These are phyloP conservation scores for Mustelus asterias DNA, from an alignment of 2,113 vertebrate genomes.

Conservation along the genomic window DNA sequence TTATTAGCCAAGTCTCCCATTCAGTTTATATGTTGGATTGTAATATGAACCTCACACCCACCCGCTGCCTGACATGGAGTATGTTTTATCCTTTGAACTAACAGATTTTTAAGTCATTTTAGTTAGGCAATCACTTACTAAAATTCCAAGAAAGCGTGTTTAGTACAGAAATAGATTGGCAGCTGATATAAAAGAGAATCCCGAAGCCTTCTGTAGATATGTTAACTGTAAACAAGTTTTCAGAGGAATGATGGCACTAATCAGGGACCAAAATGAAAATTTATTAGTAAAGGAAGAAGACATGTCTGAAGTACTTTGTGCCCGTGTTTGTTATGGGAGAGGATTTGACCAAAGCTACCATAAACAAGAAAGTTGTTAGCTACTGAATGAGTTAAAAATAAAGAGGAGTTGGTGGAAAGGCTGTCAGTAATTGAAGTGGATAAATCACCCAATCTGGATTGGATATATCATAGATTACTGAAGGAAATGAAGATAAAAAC, in stretches of 20 bases:
- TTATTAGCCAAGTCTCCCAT: neutral
- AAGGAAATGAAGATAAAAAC: neutral
- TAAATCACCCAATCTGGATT: neutral
- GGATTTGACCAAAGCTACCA: neutral
- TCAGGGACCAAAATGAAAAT: neutral
- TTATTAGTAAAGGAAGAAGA: neutral
- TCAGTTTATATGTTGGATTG: neutral
- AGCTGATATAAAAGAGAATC: neutral
- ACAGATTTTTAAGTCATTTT: neutral
- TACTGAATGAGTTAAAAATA: neutral
- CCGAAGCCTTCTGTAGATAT: neutral
- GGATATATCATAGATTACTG: neutral
- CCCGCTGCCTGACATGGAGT: neutral
- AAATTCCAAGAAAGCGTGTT: too few species aligned
- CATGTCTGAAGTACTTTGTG: neutral
- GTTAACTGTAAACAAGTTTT: neutral
- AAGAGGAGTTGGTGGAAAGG: neutral
- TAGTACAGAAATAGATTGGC: neutral
- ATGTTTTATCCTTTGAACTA: neutral
- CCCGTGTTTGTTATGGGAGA: neutral
- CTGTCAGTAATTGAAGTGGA: neutral
- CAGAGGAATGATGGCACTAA: neutral
- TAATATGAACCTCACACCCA: neutral
- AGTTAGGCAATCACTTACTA: too few species aligned
- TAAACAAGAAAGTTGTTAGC: neutral